Conservation (phyloP, 23 tunicate species). For the Pegea sp. region DNA sequence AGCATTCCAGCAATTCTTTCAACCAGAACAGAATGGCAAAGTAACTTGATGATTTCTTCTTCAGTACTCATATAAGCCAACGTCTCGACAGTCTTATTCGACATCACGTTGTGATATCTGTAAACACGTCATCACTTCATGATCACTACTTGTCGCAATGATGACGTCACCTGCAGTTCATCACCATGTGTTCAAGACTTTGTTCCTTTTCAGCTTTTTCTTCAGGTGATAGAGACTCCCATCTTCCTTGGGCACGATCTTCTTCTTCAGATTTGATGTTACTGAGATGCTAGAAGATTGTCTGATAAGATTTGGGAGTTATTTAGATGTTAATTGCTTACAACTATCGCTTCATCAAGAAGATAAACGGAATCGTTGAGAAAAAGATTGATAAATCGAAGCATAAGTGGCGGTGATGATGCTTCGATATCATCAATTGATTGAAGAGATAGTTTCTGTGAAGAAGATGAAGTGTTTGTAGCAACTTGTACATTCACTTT, state of each 20-base stretch:
- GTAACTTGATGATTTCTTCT: slow-evolving; percentile 13
- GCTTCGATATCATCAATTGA: slow-evolving; percentile 22
- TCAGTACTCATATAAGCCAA: slow-evolving; percentile 13
- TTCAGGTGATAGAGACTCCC: not conserved
- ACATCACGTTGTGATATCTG: slow-evolving; percentile 37
- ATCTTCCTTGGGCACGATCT: not conserved
- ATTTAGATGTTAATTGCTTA: too few species aligned
- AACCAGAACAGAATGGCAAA: slow-evolving; percentile 27
- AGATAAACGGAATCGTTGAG: slow-evolving; percentile 52
- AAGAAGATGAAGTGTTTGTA: too few species aligned
- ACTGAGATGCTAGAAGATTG: not conserved
- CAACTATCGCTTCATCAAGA: slow-evolving; percentile 55
- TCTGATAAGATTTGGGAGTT: too few species aligned
- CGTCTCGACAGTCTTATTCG: slow-evolving; percentile 29
- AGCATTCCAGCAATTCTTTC: slow-evolving; percentile 57
- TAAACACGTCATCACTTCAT: too few species aligned
- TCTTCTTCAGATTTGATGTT: not conserved
- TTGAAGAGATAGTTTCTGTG: slow-evolving; percentile 2
- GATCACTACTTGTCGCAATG: too few species aligned
- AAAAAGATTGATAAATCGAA: slow-evolving; percentile 36
- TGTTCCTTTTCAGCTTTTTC: not conserved
- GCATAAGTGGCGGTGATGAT: slow-evolving; percentile 35
- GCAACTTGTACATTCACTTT: too few species aligned
- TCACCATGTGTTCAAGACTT: not conserved
- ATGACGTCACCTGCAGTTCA: slow-evolving; percentile 2